Evolutionary conservation across 2,888 invertebrate species (phyloP).

Genomic region (Volucella zonaria): DNA sequence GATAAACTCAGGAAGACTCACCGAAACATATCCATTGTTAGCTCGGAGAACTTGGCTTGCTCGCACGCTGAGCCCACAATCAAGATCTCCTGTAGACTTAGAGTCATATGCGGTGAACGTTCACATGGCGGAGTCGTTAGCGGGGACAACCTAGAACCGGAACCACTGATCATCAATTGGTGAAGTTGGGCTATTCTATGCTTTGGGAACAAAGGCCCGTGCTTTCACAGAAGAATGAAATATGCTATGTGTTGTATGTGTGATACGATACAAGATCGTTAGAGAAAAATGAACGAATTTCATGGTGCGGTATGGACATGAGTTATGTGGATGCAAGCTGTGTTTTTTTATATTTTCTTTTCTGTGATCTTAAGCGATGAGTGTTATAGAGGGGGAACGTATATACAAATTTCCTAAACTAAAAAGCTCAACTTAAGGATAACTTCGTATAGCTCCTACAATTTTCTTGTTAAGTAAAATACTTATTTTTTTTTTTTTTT

Average conservation of each 20-base stretch:
- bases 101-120: conserved; percentile 92
- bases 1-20: conserved; percentile 62
- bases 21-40: conserved; percentile 97
- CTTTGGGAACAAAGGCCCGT: conserved; percentile 82
- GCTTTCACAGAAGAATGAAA: conserved; percentile 83
- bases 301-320: conserved; percentile 76
- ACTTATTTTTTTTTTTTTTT: conserved; percentile 46
- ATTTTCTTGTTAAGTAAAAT: conserved; percentile 53
- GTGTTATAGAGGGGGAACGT: conserved; percentile 53
- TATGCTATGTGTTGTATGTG: conserved; percentile 75
- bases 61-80: conserved; percentile 96
- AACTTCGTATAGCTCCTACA: conserved; percentile 70
- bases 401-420: conserved; percentile 64
- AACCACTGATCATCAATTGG: conserved; percentile 82
- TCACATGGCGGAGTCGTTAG: conserved; percentile 94
- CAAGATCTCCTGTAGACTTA: conserved; percentile 95
- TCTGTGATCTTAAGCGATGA: conserved; percentile 70
- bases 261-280: conserved; percentile 73
- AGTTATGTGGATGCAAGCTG: conserved; percentile 64
- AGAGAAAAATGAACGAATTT: conserved; percentile 79
- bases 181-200: conserved; percentile 82
- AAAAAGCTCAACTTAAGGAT: conserved; percentile 65
- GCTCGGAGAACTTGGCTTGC: conserved; percentile 97
- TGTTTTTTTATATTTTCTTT: not conserved
- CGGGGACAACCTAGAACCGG: conserved; percentile 88